phyloP scores from a whole-genome alignment of 2,797 vertebrate genomes.

The Apogon hyalosoma region DNA sequence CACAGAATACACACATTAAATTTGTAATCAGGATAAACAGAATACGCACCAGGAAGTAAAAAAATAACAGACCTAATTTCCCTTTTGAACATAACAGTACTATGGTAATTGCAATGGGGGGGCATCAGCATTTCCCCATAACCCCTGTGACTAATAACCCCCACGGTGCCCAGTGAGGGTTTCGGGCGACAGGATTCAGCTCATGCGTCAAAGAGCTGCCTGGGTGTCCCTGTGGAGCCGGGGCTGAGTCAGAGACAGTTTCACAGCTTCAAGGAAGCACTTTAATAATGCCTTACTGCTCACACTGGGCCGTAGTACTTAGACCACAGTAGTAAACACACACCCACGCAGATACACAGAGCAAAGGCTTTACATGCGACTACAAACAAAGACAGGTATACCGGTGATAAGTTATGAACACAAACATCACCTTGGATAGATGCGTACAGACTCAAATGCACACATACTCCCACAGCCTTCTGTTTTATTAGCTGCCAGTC shows the following conservation, averaged over 20 bases:
- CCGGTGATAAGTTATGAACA: constrained; percentile 64
- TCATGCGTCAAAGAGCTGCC: constrained; percentile 46
- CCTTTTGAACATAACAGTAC: constrained; percentile 25
- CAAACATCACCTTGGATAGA: constrained; percentile 52
- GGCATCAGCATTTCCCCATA: constrained; percentile 38
- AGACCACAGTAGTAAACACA: constrained; percentile 63
- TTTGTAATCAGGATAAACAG: neutral
- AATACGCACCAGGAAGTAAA: constrained; percentile 2
- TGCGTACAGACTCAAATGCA: constrained; percentile 35
- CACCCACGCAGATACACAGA: constrained; percentile 60
- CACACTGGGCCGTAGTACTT: constrained; percentile 38
- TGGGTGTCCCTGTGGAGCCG: constrained; percentile 24
- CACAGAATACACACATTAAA: neutral
- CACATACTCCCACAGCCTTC: constrained; percentile 37
- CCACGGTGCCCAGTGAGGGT: constrained; percentile 31
- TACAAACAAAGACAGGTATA: constrained; percentile 61
- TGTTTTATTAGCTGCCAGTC: constrained; percentile 80
- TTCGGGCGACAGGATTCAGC: constrained; percentile 44
- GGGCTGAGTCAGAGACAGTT: constrained; percentile 48
- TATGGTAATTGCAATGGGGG: constrained; percentile 16
- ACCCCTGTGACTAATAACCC: constrained; percentile 35
- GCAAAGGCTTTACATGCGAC: constrained; percentile 44
- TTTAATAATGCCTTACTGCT: constrained; percentile 74
- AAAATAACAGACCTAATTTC: constrained; percentile 21
- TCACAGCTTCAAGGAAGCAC: constrained; percentile 52